Conservation (phyloP, 2,113 vertebrate genomes). For the Larimichthys crocea region DNA sequence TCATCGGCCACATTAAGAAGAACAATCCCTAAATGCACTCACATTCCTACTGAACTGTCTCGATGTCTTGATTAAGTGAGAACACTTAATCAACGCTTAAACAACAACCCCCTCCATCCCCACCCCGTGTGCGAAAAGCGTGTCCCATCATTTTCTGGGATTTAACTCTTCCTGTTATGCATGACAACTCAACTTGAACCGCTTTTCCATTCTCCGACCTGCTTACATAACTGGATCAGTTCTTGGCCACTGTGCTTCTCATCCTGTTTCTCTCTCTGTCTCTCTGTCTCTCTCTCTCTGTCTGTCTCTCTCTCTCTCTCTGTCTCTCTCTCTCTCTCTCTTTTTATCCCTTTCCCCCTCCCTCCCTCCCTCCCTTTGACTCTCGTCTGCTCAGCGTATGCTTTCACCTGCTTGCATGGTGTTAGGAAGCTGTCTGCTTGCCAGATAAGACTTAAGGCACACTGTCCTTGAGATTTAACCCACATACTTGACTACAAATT, state of each 20-base stretch:
- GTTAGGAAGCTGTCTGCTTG: constrained; percentile 29
- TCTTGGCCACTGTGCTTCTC: constrained; percentile 55
- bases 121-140: background rate
- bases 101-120: constrained; percentile 3
- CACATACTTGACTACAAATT: constrained; percentile 19
- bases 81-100: constrained; percentile 28
- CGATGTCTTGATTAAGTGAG: constrained; percentile 15
- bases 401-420: constrained; percentile 53
- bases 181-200: constrained; percentile 73
- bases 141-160: constrained; percentile 59
- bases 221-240: constrained; percentile 80
- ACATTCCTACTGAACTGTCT: constrained; percentile 41
- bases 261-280: constrained; percentile 57
- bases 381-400: constrained; percentile 16
- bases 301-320: constrained; percentile 5
- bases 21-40: background rate
- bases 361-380: constrained; percentile 1
- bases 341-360: constrained; percentile 15
- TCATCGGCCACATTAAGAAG: background rate
- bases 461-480: constrained; percentile 51
- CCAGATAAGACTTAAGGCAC: constrained; percentile 51
- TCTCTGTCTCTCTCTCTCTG: no score
- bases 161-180: constrained; percentile 71
- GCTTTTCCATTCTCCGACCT: constrained; percentile 73
- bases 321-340: background rate